Evolutionary conservation across 1,140 invertebrate species (phyloP), one percentile per base, ranked within the genome.

Genomic region (Achatina immaculata): DNA sequence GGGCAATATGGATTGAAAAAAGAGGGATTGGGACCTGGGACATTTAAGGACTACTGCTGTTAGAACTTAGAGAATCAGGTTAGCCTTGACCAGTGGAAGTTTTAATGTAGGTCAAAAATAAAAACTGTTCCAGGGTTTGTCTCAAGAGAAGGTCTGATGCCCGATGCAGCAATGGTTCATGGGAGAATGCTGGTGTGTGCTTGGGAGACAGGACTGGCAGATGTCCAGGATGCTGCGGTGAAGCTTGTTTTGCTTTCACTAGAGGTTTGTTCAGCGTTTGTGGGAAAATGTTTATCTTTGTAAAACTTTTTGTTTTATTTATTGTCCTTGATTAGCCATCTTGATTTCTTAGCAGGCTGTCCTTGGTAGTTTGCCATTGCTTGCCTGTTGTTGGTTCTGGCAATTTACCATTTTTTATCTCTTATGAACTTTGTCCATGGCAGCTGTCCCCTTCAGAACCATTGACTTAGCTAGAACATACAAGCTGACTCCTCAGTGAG

Each of bases 171-270:
- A 0, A 93, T 96, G 83, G 94, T 96, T 0, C 92, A 95, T 78
- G 95, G 95, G 0, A 92, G 95, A 80, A 93, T 96, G 82, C 93
- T 96, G 91, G 92, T 96, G 7, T 94, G 94, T 62, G 95, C 95
- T 31, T 96, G 95, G 95, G 95, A 96, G 85, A 93, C 94, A 65
- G 95, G 95, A 9, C 92, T 96, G 43, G 94, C 95, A 81, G 95
- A 94, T 40, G 95, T 95, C 45, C 94, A 95, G 82, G 95, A 95
- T 86, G 94, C 93, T 84, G 95, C 95, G 24, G 94, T 95, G 1
- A 94, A 94, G 81, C 92, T 96, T 19, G 92, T 96, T 42, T 94
- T 95, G 58, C 93, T 94, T 66, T 95, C 95, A 36, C 94, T 95
- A 7, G 94, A 95, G 88, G 93, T 92, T 82, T 84, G 66, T 34